These are phyloP conservation scores for Tuberolachnus salignus DNA, from an alignment of 2,888 invertebrate species.

Conservation along the genomic window DNA sequence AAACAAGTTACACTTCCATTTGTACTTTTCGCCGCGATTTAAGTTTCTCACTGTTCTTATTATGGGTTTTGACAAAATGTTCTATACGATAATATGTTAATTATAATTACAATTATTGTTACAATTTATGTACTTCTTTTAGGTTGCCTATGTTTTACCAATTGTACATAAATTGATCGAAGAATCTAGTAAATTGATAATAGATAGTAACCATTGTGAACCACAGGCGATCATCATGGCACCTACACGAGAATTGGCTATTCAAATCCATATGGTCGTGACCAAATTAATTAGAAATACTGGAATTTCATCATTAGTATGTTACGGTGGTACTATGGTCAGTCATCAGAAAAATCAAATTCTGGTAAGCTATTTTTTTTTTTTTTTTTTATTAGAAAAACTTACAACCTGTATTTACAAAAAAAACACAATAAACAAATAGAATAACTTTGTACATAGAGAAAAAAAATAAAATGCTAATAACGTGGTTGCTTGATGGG, in stretches of 20 bases:
- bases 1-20: no score
- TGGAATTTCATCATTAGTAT: slow-evolving; percentile 74
- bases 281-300: slow-evolving; percentile 81
- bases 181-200: slow-evolving; percentile 65
- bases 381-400: no score
- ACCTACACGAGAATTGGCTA: slow-evolving; percentile 89
- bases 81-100: no score
- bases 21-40: no score
- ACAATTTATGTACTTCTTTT: slow-evolving; percentile 59
- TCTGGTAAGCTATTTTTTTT: slow-evolving; percentile 43
- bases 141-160: slow-evolving; percentile 92
- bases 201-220: slow-evolving; percentile 67
- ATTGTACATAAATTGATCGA: slow-evolving; percentile 77
- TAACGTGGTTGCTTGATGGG: no score
- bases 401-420: no score
- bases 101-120: background rate
- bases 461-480: no score
- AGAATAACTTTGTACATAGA: no score
- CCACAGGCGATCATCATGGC: slow-evolving; percentile 86
- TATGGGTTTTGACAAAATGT: no score
- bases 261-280: slow-evolving; percentile 88
- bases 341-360: slow-evolving; percentile 68
- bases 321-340: slow-evolving; percentile 89
- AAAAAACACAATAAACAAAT: no score
- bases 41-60: no score